phyloP scores from a whole-genome alignment of 2,888 invertebrate genomes.

The Hermodice carunculata region DNA sequence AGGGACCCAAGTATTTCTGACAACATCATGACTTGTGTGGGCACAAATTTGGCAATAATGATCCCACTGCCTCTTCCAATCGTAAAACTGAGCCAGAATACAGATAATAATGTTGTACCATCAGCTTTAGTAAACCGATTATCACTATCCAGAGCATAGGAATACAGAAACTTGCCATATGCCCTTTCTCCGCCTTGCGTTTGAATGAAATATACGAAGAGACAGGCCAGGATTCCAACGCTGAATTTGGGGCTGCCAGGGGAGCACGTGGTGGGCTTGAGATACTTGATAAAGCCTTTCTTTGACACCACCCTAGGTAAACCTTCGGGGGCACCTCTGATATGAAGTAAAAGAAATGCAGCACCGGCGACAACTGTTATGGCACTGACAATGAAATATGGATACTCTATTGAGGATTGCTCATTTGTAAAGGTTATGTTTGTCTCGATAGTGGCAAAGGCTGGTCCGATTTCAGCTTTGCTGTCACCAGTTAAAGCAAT shows the following conservation, averaged over 20 bases:
- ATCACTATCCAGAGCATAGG: constrained; percentile 48
- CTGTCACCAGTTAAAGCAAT: no score
- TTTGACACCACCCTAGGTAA: not conserved
- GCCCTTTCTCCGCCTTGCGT: constrained; percentile 49
- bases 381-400: not conserved
- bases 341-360: constrained; percentile 41
- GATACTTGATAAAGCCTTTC: no score
- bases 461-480: no score
- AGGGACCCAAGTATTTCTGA: constrained; percentile 42
- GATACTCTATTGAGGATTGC: not conserved
- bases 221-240: constrained; percentile 34
- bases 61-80: constrained; percentile 45
- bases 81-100: constrained; percentile 51
- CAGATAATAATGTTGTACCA: constrained; percentile 47
- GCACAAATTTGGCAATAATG: constrained; percentile 41
- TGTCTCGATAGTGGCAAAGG: no score
- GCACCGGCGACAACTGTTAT: not conserved
- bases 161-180: constrained; percentile 49
- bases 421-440: no score
- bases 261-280: constrained; percentile 46
- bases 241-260: constrained; percentile 44
- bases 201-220: constrained; percentile 48
- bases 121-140: constrained; percentile 41
- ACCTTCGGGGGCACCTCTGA: constrained; percentile 20
- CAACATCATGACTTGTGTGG: constrained; percentile 43